Evolutionary conservation across 2,113 vertebrate species (phyloP), one percentile per base, ranked within the genome.

Genomic region (Mormoops blainvillei): DNA sequence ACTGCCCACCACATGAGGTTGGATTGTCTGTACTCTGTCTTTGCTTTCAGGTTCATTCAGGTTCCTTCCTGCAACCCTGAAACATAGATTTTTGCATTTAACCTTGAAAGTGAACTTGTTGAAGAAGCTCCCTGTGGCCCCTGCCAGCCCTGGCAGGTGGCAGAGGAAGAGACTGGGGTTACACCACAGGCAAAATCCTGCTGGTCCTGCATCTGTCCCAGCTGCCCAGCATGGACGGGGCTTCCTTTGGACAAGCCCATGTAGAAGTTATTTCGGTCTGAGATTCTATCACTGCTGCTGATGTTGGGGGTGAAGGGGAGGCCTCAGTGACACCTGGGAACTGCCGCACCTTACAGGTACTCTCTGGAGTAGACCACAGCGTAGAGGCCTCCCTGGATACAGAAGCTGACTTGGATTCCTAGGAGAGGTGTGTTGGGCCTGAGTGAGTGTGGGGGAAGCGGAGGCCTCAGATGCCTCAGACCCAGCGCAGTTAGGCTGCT

Each of bases 381-480:
- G 1, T 11, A 43, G 26, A 52, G 28, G 14, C 36, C 36, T 73
- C 8, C 43, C 26, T 16, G n/a, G 36, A 13, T 52, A 26, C 16
- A 33, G 56, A 24, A 10, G 48, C 45, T 54, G 45, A 33, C 58
- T 65, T 67, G 45, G 45, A 76, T 36, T 65, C 43, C 68, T 65
- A 7, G 56, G 61, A 7, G n/a, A 41, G 56, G 5, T 6, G 4
- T 13, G 18, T 38, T 41, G n/a, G 33, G n/a, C 41, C 33, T 73
- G 43, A 16, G 33, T n/a, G 2, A 26, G 18, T 38, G 5, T n/a
- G 20, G 16, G 8, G n/a, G 41, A 58, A 74, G 18, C 80, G 63
- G 26, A 74, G 41, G 52, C 9, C 36, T 4, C 16, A 7, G 45
- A 54, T 16, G 3, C 98, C 99, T 99, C 43, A 52, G 54, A 61